phyloP scores from a whole-genome alignment of 2,888 invertebrate species.

The Dione juno region DNA sequence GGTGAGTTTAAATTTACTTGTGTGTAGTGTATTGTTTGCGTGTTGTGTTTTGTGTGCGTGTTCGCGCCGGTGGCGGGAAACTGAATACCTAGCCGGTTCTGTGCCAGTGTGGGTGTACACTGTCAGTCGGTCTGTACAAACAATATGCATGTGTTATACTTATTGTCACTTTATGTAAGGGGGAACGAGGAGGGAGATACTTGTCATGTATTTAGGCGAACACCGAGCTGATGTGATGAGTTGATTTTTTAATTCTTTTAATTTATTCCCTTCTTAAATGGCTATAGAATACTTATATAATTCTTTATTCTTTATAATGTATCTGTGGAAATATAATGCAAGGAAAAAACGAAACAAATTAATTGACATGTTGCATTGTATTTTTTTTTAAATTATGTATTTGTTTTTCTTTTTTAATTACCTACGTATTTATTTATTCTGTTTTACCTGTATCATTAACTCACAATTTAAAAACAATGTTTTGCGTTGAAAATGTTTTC shows the following conservation, averaged over 20 bases:
- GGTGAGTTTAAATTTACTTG: constrained; percentile 84
- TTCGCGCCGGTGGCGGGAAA: constrained; percentile 81
- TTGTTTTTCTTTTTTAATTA: constrained; percentile 14
- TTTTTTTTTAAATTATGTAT: constrained; percentile 3
- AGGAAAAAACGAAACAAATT: constrained; percentile 3
- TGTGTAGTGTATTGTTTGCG: constrained; percentile 83
- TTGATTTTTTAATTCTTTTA: constrained; percentile 70
- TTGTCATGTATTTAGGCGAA: constrained; percentile 83
- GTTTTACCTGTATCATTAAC: constrained; percentile 13
- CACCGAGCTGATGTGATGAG: constrained; percentile 74
- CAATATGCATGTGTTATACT: constrained; percentile 74
- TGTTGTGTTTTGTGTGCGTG: constrained; percentile 80
- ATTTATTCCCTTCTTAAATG: constrained; percentile 66
- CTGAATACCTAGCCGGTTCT: constrained; percentile 80
- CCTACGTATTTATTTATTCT: constrained; percentile 16
- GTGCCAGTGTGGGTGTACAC: constrained; percentile 66
- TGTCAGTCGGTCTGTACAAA: constrained; percentile 56
- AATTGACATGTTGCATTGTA: neutral
- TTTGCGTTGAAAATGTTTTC: constrained; percentile 3
- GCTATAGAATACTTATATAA: constrained; percentile 52
- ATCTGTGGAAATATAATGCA: neutral
- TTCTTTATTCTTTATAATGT: neutral
- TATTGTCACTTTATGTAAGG: constrained; percentile 81
- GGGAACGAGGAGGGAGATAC: constrained; percentile 78
- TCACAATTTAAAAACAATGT: neutral